Base-by-base conservation (phyloP, 2,797 vertebrate genomes). In the Setipinna tenuifilis region DNA sequence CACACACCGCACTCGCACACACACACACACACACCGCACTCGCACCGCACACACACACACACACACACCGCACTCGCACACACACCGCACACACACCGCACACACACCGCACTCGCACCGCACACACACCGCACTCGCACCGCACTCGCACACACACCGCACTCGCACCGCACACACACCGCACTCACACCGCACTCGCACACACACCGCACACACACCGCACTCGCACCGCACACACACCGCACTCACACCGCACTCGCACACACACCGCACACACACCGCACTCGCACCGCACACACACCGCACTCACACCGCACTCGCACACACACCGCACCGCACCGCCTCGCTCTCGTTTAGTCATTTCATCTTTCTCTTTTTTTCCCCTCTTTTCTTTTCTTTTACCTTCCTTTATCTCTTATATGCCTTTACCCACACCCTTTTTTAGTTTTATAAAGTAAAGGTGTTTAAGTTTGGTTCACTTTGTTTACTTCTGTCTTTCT, bases 181-280 rank as follows among this genome's bases (percentile, higher is more conserved):
- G n/a, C n/a, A n/a, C n/a, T n/a, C n/a, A n/a, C n/a, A n/a, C n/a
- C n/a, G n/a, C n/a, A n/a, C n/a, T n/a, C n/a, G n/a, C n/a, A n/a
- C n/a, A n/a, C n/a, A n/a, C n/a, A n/a, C n/a, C n/a, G n/a, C n/a
- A n/a, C n/a, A n/a, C n/a, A n/a, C n/a, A n/a, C n/a, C n/a, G n/a
- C n/a, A n/a, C n/a, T n/a, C n/a, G n/a, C n/a, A n/a, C n/a, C n/a
- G n/a, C n/a, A n/a, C n/a, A n/a, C n/a, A n/a, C n/a, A n/a, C n/a
- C n/a, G n/a, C n/a, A n/a, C n/a, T n/a, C n/a, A 91, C 94, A 85
- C 91, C 90, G 90, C 90, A 84, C 88, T 84, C 89, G 61, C 71
- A 44, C 0, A 91, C 25, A 41, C 4, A 41, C n/a, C 83, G 23
- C 83, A 48, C 46, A 48, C 46, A 48, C 46, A 48, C 46, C 46